Conservation (phyloP, 2,113 vertebrate species). For the Antechinus stuartii region DNA sequence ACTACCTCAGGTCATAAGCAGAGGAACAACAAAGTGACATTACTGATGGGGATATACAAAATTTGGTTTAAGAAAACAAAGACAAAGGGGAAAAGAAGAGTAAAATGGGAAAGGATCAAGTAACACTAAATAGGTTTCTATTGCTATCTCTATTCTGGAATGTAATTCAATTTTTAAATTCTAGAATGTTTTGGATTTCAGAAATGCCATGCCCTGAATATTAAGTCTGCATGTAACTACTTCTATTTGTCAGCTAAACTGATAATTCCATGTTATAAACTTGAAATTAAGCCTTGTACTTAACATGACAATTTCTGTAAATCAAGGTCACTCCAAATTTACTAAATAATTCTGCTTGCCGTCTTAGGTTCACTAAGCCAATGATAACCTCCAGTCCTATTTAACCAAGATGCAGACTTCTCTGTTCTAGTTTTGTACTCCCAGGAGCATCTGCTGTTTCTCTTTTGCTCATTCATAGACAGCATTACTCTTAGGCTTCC, state of each 20-base stretch:
- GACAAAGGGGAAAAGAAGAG: not conserved
- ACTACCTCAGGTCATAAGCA: slow-evolving; percentile 27
- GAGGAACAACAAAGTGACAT: slow-evolving; percentile 11
- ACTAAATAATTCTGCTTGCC: slow-evolving; percentile 21
- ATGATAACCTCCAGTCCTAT: slow-evolving; percentile 40
- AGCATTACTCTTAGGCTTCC: slow-evolving; percentile 10
- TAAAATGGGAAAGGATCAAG: not conserved
- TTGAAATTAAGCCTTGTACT: slow-evolving; percentile 44
- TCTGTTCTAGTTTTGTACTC: not conserved
- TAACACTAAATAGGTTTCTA: not conserved
- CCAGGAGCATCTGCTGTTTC: not conserved
- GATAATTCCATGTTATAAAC: slow-evolving; percentile 42
- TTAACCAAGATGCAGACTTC: slow-evolving; percentile 42
- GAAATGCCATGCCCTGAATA: slow-evolving; percentile 51
- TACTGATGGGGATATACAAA: not conserved
- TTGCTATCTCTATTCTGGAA: slow-evolving; percentile 57
- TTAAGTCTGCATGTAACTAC: slow-evolving; percentile 5
- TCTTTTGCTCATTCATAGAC: slow-evolving; percentile 13
- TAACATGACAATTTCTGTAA: slow-evolving; percentile 50
- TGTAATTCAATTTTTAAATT: slow-evolving; percentile 45
- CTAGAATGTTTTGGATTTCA: slow-evolving; percentile 36
- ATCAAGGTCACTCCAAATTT: slow-evolving; percentile 2
- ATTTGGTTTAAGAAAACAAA: not conserved
- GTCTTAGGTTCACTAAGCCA: not conserved
- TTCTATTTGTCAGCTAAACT: slow-evolving; percentile 13